A percentile compares a stretch with the other conserved stretches of the same genome.
Conservation (phyloP, 2,888 invertebrate genomes). For the Herminia tarsipennalis region DNA sequence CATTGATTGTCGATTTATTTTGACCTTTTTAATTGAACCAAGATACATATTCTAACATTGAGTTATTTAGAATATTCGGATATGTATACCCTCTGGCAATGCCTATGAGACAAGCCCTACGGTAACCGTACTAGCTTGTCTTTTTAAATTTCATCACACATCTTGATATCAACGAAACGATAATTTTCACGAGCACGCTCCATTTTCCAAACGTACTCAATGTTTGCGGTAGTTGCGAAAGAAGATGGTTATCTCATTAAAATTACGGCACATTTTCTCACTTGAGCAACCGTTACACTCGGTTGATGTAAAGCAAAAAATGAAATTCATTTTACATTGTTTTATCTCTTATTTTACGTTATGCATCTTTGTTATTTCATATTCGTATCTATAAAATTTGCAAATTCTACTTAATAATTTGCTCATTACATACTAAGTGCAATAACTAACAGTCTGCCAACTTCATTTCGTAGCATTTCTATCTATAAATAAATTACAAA, state of each 20-base stretch:
- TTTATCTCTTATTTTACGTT: slow-evolving; percentile 17
- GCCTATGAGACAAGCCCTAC: too few species aligned
- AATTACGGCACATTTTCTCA: slow-evolving; percentile 57
- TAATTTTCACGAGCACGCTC: slow-evolving; percentile 15
- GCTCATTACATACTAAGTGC: too few species aligned
- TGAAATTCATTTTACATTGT: slow-evolving; percentile 21
- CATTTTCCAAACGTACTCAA: slow-evolving; percentile 34
- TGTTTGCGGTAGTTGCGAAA: slow-evolving; percentile 56
- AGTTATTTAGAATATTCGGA: too few species aligned
- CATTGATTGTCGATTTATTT: too few species aligned
- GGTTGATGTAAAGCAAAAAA: slow-evolving; percentile 43
- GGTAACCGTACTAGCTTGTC: too few species aligned
- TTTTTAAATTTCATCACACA: too few species aligned
- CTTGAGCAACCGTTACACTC: slow-evolving; percentile 54
- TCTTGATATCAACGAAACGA: too few species aligned
- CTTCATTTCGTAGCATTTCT: too few species aligned
- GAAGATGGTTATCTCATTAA: slow-evolving; percentile 54
- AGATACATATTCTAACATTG: too few species aligned
- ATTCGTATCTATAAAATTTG: background rate
- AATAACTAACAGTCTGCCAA: background rate
- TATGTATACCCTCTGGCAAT: too few species aligned
- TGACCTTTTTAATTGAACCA: too few species aligned
- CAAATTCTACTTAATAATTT: background rate
- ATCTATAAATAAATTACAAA: too few species aligned
- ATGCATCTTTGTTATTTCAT: slow-evolving; percentile 1